phyloP scores from a whole-genome alignment of 2,113 vertebrate species.

The Polypterus senegalus region DNA sequence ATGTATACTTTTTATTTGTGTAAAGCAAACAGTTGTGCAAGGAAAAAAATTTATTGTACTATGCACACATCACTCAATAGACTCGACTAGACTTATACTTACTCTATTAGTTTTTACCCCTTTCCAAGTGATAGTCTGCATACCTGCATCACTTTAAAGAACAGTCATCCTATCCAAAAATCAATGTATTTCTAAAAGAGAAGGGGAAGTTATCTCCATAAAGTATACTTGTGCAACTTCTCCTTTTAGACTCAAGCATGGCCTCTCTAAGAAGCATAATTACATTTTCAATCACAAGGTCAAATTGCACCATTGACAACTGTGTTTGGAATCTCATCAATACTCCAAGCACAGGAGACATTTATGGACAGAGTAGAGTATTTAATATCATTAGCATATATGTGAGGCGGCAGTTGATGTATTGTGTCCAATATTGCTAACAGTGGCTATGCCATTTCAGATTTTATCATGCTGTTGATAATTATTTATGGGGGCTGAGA shows the following conservation, averaged over 20 bases:
- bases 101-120: no score
- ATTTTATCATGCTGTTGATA: conserved; percentile 32
- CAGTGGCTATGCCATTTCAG: conserved; percentile 31
- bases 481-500: conserved; percentile 36
- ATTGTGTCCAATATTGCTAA: conserved; percentile 23
- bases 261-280: conserved; percentile 14
- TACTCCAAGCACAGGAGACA: conserved; percentile 13
- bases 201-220: no score
- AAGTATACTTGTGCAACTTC: not conserved
- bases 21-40: no score
- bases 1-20: no score
- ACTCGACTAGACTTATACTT: no score
- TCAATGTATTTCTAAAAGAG: no score
- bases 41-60: no score
- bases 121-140: no score
- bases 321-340: conserved; percentile 12
- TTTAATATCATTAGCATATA: conserved; percentile 27
- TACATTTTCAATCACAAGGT: conserved; percentile 20
- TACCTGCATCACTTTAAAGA: no score
- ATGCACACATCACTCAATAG: no score
- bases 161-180: no score
- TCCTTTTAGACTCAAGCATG: conserved; percentile 1
- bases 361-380: conserved; percentile 13
- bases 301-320: conserved; percentile 8
- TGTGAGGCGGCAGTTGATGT: conserved; percentile 12